Conservation (phyloP, 64 coral and sea anemone species). For the Montipora foliosa region DNA sequence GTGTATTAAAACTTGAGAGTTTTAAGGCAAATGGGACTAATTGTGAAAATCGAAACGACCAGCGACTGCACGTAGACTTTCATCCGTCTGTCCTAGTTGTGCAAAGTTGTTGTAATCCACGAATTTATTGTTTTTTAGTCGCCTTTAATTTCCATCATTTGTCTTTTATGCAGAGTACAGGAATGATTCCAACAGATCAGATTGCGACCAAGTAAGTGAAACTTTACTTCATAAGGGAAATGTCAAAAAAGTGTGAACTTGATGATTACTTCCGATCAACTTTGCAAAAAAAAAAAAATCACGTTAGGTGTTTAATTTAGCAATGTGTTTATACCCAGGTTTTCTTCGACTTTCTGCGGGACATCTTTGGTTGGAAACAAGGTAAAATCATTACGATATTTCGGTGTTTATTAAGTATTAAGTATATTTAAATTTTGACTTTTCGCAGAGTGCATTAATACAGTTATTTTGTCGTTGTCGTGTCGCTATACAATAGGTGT, state of each 20-base stretch:
- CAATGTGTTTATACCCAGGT: constrained; percentile 11
- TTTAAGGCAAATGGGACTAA: not conserved
- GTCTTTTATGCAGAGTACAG: constrained; percentile 33
- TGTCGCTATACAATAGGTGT: not conserved
- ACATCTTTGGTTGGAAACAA: constrained; percentile 70
- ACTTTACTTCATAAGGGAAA: not conserved
- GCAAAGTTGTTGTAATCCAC: not conserved
- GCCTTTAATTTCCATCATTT: not conserved
- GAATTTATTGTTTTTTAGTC: not conserved
- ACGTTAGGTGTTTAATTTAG: not conserved
- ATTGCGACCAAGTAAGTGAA: constrained; percentile 22
- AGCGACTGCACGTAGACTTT: too few relatives aligned
- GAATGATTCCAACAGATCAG: constrained; percentile 20
- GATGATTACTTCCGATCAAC: not conserved
- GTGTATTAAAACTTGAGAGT: not conserved
- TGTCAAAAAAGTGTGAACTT: not conserved
- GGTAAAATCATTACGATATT: constrained; percentile 12
- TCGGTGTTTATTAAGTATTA: not conserved
- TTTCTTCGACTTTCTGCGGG: constrained; percentile 74
- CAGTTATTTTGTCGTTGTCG: not conserved
- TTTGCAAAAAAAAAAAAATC: not conserved
- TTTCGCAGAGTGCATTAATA: not conserved
- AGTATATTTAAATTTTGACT: not conserved
- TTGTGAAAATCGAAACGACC: not conserved
- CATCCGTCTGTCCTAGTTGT: not conserved